Base-by-base conservation (phyloP, 2,888 invertebrate species). In the Callyntrura sp. region DNA sequence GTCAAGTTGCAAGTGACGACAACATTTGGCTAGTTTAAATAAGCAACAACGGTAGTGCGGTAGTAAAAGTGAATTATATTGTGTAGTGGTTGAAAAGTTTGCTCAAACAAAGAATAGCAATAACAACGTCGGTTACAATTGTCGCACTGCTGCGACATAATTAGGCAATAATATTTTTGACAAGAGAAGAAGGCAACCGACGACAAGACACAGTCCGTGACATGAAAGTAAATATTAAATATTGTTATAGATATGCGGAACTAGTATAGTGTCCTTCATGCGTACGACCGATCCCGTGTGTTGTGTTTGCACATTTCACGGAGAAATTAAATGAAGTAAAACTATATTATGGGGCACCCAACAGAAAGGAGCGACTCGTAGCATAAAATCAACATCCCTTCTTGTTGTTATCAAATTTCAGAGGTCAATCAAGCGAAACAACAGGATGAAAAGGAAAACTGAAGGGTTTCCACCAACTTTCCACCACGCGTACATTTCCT, bases 1-100 rank as follows among this genome's bases (percentile, higher is more conserved):
- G 68, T 84, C 84, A 70, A 85, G 85, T 85, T 85, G 73, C 84
- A 70, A 85, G 85, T 85, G 90, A 81, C 82, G 90, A 81, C 82
- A 90, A 68, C 85, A 90, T 81, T 90, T 90, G 85, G 78, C 35
- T n/a, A 55, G 65, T 89, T 78, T 89, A 90, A 90, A 85, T 85
- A 78, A 89, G 89, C 35, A 35, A 35, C 35, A 35, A 35, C 35
- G 35, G 35, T 35, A 4, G 35, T 35, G 2, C 3, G 2, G 35
- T 89, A 79, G 57, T 85, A 85, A 65, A 28, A 60, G 70, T 65
- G 55, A 28, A 79, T 60, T 14, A 57, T 79, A 57, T 28, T n/a
- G 23, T 62, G 62, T 60, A 28, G 73, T 78, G 85, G 85, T 78
- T 60, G 78, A 76, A 60, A 76, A 70, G 17, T 20, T 84, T 55